Base-by-base conservation (phyloP, 2,113 vertebrate genomes). In the Thomomys bottae region DNA sequence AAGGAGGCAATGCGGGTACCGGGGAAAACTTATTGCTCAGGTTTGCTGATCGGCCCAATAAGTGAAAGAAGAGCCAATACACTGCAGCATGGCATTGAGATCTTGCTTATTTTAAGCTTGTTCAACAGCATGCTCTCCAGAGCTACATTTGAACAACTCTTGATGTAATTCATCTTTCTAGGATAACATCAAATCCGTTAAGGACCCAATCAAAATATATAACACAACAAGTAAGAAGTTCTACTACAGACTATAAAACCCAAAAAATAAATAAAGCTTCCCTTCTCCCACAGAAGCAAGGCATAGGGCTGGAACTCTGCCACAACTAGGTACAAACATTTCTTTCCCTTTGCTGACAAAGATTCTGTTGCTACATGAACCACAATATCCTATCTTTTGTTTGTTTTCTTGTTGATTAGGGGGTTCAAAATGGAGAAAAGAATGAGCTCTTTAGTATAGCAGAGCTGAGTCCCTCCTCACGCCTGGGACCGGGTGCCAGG, bases 401-500 rank as follows among this genome's bases (percentile, higher is more conserved):
- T 81, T 67, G 66, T 85, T 21, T 70, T 23, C 54, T 66, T 93
- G 87, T 83, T 88, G 67, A 68, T 1, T 17, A 68, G 63, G 45
- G 17, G 30, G 21, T 36, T 3, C 30, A 42, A 28, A 83, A 24
- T 75, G 42, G 81, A 91, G 82, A 36, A 66, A 95, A 97, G 96
- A 96, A 96, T 75, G 94, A 94, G 90, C 75, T 72, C 95, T 96
- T 97, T 80, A 95, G 95, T 59, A 80, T 96, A 96, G 97, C 96
- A 95, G 97, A 96, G 97, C 91, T 95, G 96, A 95, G 84, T 94
- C 8, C 81, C 93, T 96, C 93, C 95, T 95, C 0, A 79, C 92
- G 92, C 95, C 93, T 87, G 0, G 0, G 91, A 28, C 93, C 73
- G 92, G 96, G 96, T 92, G 94, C 84, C 49, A 91, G 90, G 23